A percentile compares a stretch with the other conserved stretches of the same genome.
These are phyloP conservation scores for Pteropus rufus DNA, from an alignment of 2,797 vertebrate genomes.

Conservation along the genomic window DNA sequence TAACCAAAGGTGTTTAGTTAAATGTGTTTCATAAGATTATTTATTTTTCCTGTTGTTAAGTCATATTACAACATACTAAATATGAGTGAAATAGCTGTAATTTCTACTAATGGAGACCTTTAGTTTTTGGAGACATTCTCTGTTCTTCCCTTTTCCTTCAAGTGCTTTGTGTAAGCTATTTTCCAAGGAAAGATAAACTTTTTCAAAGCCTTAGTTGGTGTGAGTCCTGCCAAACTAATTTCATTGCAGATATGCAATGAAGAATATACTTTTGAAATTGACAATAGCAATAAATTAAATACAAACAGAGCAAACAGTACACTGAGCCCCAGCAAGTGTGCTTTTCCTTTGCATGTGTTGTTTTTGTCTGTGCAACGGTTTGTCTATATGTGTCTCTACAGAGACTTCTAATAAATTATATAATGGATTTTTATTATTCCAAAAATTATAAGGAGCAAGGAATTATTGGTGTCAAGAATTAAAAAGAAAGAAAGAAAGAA, in stretches of 20 bases:
- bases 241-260: not conserved
- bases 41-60: not conserved
- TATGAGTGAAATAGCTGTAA: not conserved
- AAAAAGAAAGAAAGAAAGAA: not conserved
- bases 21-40: not conserved
- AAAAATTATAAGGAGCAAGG: not conserved
- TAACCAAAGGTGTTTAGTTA: not conserved
- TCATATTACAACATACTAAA: not conserved
- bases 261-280: not conserved
- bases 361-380: not conserved
- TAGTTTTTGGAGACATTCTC: not conserved
- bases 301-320: not conserved
- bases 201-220: not conserved
- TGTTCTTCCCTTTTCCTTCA: not conserved
- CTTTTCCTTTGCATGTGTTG: not conserved
- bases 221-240: not conserved
- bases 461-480: slow-evolving; percentile 23
- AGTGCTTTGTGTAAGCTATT: not conserved
- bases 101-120: not conserved
- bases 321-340: not conserved
- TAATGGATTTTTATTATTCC: not conserved
- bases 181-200: not conserved
- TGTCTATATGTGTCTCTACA: not conserved
- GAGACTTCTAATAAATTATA: not conserved
- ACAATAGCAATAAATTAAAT: not conserved